These are phyloP conservation scores for Valencia hispanica DNA, from an alignment of 2,797 vertebrate genomes.

Conservation along the genomic window DNA sequence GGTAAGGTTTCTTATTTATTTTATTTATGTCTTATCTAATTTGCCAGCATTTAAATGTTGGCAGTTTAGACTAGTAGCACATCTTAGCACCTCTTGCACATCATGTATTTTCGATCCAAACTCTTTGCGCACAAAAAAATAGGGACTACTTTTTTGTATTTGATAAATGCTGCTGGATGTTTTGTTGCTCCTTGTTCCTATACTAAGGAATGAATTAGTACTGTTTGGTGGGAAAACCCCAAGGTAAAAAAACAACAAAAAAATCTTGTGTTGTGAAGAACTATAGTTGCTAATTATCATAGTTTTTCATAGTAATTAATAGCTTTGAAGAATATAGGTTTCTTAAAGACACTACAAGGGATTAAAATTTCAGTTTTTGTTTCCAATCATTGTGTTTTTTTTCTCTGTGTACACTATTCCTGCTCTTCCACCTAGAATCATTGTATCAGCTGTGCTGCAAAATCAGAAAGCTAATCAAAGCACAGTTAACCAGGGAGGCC, in stretches of 20 bases:
- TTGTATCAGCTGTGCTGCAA: slow-evolving; percentile 35
- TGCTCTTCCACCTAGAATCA: slow-evolving; percentile 17
- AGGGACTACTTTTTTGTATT: neutral
- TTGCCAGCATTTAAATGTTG: too few species aligned
- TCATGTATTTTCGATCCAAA: too few species aligned
- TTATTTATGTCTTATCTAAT: too few species aligned
- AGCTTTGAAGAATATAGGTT: neutral
- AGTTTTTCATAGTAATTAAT: neutral
- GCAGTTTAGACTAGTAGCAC: too few species aligned
- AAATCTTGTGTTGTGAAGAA: neutral
- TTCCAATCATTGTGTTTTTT: neutral
- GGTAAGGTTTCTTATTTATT: too few species aligned
- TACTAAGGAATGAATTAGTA: neutral
- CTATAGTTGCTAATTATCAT: neutral
- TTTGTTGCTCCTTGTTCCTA: neutral
- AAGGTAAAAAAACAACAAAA: neutral
- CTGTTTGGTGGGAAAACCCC: neutral
- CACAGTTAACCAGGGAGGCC: slow-evolving; percentile 44
- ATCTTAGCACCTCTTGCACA: too few species aligned
- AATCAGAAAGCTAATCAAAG: slow-evolving; percentile 67
- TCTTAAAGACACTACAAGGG: neutral
- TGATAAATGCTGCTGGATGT: neutral
- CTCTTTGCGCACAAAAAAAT: neutral
- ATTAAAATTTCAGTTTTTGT: neutral
- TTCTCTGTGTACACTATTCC: neutral